Percentiles rank a stretch among this genome's conserved stretches.
phyloP scores from a whole-genome alignment of 2,888 invertebrate genomes.

The Morpho helenor region DNA sequence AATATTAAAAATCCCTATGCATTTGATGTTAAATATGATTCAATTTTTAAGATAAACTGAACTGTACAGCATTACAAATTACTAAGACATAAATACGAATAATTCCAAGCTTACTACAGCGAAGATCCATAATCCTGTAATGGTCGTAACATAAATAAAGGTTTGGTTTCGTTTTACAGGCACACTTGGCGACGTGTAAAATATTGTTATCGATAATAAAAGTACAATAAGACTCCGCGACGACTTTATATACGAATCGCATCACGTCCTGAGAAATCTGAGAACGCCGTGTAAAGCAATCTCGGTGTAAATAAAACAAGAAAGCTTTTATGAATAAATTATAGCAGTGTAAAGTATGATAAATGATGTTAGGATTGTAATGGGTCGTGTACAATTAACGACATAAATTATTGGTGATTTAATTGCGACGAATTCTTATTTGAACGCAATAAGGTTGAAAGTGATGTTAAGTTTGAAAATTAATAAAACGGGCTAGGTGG shows the following conservation, averaged over 20 bases:
- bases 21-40: conserved; percentile 4
- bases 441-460: conserved; percentile 24
- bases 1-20: not conserved
- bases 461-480: conserved; percentile 30
- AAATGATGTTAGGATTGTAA: conserved; percentile 73
- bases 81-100: conserved; percentile 8
- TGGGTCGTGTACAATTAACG: conserved; percentile 60
- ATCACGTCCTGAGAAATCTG: conserved; percentile 71
- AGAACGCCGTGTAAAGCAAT: conserved; percentile 69
- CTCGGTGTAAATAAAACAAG: conserved; percentile 65
- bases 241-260: conserved; percentile 60
- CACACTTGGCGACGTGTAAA: conserved; percentile 69
- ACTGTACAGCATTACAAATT: conserved; percentile 4
- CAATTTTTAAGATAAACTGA: conserved; percentile 9
- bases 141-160: conserved; percentile 50
- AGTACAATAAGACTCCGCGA: conserved; percentile 58
- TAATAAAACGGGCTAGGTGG: conserved; percentile 45
- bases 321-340: conserved; percentile 71
- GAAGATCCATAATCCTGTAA: conserved; percentile 37
- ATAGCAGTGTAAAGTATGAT: conserved; percentile 76
- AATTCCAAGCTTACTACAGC: conserved; percentile 41
- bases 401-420: conserved; percentile 33
- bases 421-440: conserved; percentile 28
- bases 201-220: conserved; percentile 71
- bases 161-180: conserved; percentile 56